Evolutionary conservation across 2,797 vertebrate species (phyloP), one percentile per base, ranked within the genome.

Genomic region (Mormyrops boulengeri): DNA sequence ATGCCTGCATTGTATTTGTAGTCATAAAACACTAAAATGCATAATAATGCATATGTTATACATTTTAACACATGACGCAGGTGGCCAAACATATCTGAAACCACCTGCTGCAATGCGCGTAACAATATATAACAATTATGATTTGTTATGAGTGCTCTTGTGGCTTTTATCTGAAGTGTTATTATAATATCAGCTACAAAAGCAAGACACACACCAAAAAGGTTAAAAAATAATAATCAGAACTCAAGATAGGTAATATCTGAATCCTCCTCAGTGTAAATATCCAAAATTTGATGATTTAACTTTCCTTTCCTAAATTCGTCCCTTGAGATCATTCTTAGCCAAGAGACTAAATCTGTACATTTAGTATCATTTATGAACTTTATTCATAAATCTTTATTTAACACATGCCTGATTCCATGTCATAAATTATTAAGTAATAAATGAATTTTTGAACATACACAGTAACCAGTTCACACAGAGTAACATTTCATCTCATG

Each of bases 391-490:
- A 69, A 44, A 88, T 47, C 17, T 62, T 66, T 66, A 66, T 47
- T 69, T 66, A 88, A 88, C 41, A 44, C 57, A 88, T 44, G 34
- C 62, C 55, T 88, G 41, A 88, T 60, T 62, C 41, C 26, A 50
- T 26, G 49, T 49, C 60, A 89, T 89, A 73, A 89, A 77, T 87
- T 47, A 52, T 87, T 52, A 41, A 86, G 22, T 9, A 8, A 14
- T 86, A 69, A 85, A 86, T 89, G 7, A 6, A 85, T 60, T 85
- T 60, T 73, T 84, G 30, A n/a, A 57, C 9, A 14, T 19, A 22
- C 55, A 30, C 88, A 44, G 34, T 55, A 17, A 69, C 62, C 69
- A 84, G 12, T 80, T 84, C 52, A 26, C 34, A 55, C 6, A 55
- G 88, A 49, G 62, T 49, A 44, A 73, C 82, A 38, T 47, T 77